Percentiles rank a stretch among this genome's conserved stretches.
These are phyloP conservation scores for Reticulitermes lucifugus DNA, from an alignment of 2,888 invertebrate species.

Conservation along the genomic window DNA sequence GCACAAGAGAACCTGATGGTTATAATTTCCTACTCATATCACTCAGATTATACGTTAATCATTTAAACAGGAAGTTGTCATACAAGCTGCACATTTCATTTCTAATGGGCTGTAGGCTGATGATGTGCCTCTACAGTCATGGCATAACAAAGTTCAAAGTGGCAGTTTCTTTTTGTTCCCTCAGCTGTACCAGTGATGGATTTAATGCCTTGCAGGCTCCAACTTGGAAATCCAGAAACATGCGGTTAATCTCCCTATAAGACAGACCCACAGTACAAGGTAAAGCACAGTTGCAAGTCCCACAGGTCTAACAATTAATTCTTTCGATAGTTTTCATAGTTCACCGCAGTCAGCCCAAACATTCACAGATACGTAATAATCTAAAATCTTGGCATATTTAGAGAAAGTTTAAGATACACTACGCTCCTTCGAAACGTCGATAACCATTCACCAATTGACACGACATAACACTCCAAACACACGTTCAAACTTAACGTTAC, in stretches of 20 bases:
- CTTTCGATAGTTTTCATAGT: no score
- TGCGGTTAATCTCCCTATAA: neutral
- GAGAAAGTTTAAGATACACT: no score
- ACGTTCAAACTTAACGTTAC: no score
- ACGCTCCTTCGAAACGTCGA: no score
- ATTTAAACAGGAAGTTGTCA: slow-evolving; percentile 43
- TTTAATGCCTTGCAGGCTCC: neutral
- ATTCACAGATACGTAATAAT: no score
- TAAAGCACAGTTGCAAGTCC: no score
- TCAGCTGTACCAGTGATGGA: neutral
- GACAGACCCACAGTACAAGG: no score
- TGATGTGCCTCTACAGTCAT: neutral
- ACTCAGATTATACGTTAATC: slow-evolving; percentile 38
- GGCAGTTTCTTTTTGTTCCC: neutral
- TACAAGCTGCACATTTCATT: slow-evolving; percentile 33
- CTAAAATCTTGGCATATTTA: no score
- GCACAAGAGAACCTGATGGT: slow-evolving; percentile 19
- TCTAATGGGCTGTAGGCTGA: slow-evolving; percentile 28
- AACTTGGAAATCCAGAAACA: neutral
- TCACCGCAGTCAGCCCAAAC: no score
- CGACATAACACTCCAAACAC: no score
- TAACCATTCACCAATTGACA: no score
- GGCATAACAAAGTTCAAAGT: neutral
- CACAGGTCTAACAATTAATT: no score
- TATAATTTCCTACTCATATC: slow-evolving; percentile 44